Evolutionary conservation across 2,888 invertebrate species (phyloP).

Genomic region (Papilio protenor): DNA sequence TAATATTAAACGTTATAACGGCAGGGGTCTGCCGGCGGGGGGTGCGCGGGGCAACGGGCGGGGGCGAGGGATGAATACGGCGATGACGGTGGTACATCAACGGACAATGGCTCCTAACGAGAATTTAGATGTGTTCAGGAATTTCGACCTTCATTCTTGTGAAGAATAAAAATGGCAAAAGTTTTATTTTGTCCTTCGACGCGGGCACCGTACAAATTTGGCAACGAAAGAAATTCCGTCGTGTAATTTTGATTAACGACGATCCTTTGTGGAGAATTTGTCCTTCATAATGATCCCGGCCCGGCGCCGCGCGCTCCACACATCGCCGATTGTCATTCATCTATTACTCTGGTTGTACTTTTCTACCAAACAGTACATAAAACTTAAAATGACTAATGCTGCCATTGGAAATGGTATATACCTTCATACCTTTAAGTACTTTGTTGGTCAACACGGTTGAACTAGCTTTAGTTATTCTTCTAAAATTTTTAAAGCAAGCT

Average conservation of each 20-base stretch:
- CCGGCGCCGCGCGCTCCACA: not conserved
- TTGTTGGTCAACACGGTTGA: not conserved
- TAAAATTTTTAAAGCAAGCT: not conserved
- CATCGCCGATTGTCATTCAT: not conserved
- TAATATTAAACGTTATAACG: conserved; percentile 38
- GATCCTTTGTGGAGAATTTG: conserved; percentile 27
- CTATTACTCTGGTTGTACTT: not conserved
- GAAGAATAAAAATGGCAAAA: conserved; percentile 42
- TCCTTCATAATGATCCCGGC: conserved; percentile 14
- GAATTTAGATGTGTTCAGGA: conserved; percentile 48
- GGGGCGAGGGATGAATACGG: conserved; percentile 33
- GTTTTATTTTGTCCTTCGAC: conserved; percentile 34
- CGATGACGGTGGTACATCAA: conserved; percentile 43
- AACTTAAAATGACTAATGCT: not conserved
- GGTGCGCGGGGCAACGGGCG: not conserved
- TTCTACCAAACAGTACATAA: not conserved
- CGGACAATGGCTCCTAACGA: conserved; percentile 52
- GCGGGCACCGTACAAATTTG: conserved; percentile 12
- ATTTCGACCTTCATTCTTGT: conserved; percentile 40
- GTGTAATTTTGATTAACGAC: conserved; percentile 40
- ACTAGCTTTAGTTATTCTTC: not conserved
- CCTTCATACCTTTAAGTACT: not conserved
- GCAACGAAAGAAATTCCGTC: conserved; percentile 14
- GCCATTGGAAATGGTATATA: not conserved
- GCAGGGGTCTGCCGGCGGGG: not conserved